Base-by-base conservation (phyloP, 2,797 vertebrate genomes). In the Basileuterus tristriatus region DNA sequence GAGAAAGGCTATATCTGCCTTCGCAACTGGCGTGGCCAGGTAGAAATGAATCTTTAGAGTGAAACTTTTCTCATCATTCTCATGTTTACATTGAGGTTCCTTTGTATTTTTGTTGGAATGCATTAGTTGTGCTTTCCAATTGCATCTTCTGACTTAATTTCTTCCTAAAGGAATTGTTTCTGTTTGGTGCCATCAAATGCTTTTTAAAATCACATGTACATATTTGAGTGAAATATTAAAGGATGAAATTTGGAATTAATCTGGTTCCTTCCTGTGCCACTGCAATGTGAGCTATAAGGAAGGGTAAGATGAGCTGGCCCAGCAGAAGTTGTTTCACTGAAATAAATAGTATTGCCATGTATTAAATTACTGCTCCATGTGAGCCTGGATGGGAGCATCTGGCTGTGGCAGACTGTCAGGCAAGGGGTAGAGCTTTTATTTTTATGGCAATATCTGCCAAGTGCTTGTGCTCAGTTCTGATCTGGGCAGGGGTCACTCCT, bases 341-440 rank as follows among this genome's bases (percentile, higher is more conserved):
- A 81, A 75, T 6, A 58, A 70, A 56, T 72, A 69, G 16, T 43
- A 36, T 63, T 87, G 44, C 50, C 65, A 34, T 69, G 37, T 83
- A 75, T 75, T 69, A 71, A 83, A 74, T 90, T 89, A 72, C 52
- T 62, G 29, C n/a, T 86, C 52, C 27, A 3, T 22, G 71, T 94
- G 56, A 94, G 52, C 49, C 53, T 63, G 43, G 43, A 59, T 79
- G 67, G 55, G 44, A 91, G 64, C 79, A 87, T 91, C 84, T 96
- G 84, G 50, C 55, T 93, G 36, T 68, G 58, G 44, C 72, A 89
- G 72, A 58, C 41, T 92, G 60, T 79, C 43, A 50, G 82, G 53
- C 39, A 85, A 91, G n/a, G 49, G 26, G 30, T 36, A 85, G 34
- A 78, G 53, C 3, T 83, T 87, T 78, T 59, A 34, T 58, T 71